Evolutionary conservation across 2,888 invertebrate species (phyloP), one percentile per base, ranked within the genome.

Genomic region (Torymus auratus): DNA sequence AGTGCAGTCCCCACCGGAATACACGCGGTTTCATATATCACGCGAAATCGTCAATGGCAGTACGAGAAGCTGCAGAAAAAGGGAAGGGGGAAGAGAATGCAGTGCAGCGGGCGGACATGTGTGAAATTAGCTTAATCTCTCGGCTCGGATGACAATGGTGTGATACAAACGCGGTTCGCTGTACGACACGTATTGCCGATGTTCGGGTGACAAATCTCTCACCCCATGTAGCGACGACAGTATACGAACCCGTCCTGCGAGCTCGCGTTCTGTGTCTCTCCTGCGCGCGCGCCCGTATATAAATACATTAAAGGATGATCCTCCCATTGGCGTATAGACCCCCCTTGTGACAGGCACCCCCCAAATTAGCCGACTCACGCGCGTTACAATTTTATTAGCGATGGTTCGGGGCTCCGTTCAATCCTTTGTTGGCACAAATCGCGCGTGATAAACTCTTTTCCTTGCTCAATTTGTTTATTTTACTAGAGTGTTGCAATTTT

Each of bases 51-150:
- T 83, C 69, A 82, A 77, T 56, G 83, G 83, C 56, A 23, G 5
- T 20, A 10, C 20, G 15, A 65, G 41, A 71, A 41, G 56, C 41
- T 15, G 55, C 10, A 64, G 79, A 82, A 81, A 70, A 61, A 81
- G 83, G 70, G 15, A 70, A 20, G 65, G 50, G 62, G 23, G 62
- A 65, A 58, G 64, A 58, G 61, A 55, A 50, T 61, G 52, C 58
- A 41, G 64, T 41, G 41, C 41, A 81, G 78, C 81, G 83, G 87
- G 89, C 87, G 90, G 89, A 91, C 91, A 91, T 90, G 91, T 91
- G 91, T 90, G 91, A 91, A 91, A 91, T 91, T 91, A 91, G 91
- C 91, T 90, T 91, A 91, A 91, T 91, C 91, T 91, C 88, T 87
- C 88, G 86, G 81, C 77, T 91, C 90, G 88, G 88, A 90, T 91